phyloP scores from a whole-genome alignment of 2,888 invertebrate species.

The Eulithis prunata region DNA sequence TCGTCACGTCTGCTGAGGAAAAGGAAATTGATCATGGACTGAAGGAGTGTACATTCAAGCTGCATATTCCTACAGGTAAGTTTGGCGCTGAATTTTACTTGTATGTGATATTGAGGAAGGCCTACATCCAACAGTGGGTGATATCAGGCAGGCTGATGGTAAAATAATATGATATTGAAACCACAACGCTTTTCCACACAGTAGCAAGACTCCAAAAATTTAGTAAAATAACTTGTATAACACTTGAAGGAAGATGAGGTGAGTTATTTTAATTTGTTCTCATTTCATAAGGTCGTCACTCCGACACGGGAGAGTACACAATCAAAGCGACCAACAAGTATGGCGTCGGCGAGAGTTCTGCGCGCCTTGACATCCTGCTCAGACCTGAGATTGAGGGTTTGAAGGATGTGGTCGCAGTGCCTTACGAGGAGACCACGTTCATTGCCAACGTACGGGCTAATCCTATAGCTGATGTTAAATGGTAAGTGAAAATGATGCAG shows the following conservation, averaged over 20 bases:
- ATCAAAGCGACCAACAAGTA: slow-evolving; percentile 92
- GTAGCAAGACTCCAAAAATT: too few relatives aligned
- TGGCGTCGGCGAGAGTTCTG: slow-evolving; percentile 89
- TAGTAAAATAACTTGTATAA: too few relatives aligned
- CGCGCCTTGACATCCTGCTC: slow-evolving; percentile 90
- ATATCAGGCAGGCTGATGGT: too few relatives aligned
- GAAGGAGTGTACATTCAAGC: slow-evolving; percentile 91
- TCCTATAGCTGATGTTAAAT: slow-evolving; percentile 94
- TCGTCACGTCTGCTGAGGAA: slow-evolving; percentile 86
- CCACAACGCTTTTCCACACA: too few relatives aligned
- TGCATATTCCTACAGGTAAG: slow-evolving; percentile 89
- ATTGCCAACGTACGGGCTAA: slow-evolving; percentile 93
- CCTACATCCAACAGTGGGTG: too few relatives aligned
- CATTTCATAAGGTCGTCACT: slow-evolving; percentile 83
- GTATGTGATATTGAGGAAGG: too few relatives aligned
- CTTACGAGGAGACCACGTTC: slow-evolving; percentile 91
- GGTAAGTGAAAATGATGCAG: slow-evolving; percentile 74
- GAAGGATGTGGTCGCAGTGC: slow-evolving; percentile 88
- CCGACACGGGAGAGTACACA: slow-evolving; percentile 93
- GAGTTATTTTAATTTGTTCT: too few relatives aligned
- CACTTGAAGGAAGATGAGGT: too few relatives aligned
- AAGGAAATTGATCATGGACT: slow-evolving; percentile 89
- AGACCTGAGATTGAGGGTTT: slow-evolving; percentile 92
- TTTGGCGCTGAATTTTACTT: too few relatives aligned
- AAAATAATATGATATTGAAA: too few relatives aligned